Base-by-base conservation (phyloP, 2,888 invertebrate genomes). In the Embidobia sp. region DNA sequence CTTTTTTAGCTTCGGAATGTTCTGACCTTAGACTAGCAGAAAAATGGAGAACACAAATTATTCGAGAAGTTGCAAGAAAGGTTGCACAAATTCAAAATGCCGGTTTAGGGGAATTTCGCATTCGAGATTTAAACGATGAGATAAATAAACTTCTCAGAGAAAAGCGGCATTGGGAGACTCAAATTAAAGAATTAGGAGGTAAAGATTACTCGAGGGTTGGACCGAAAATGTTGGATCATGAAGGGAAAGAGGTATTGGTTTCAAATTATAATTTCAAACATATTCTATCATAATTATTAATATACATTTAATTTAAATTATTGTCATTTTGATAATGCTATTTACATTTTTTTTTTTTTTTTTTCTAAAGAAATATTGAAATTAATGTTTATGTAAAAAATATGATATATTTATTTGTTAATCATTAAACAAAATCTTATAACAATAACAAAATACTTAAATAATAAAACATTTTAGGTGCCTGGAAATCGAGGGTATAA, bases 41-140 rank as follows among this genome's bases (percentile, higher is more conserved):
- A 88, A 98, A 97, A 91, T 99, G 98, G 95, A 92, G 99, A 78
- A 92, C 97, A 90, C 98, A 99, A 89, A 98, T 99, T 72, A 97
- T 99, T 63, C 92, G 98, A 64, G 99, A 99, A 90, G 95, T 99
- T 35, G 97, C 99, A 0, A 96, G 98, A 87, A 99, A 99, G 91
- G 99, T 99, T 0, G 96, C 99, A 0, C 98, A 98, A 90, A 99
- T 99, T 88, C 99, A 99, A 89, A 99, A 99, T 90, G 97, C 99
- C 80, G 99, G 99, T 67, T 92, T 99, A n/a, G 99, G 99, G 1
- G 99, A 99, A 90, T 99, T 98, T 89, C 94, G 98, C 16, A 96
- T 99, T 79, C 93, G 99, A 10, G 99, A 99, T 88, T 91, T 99
- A 15, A 99, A 99, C 89, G 99, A 99, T 90, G 99, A 99, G 90